Conservation (phyloP, 1,140 invertebrate genomes). For the Euwallacea similis region DNA sequence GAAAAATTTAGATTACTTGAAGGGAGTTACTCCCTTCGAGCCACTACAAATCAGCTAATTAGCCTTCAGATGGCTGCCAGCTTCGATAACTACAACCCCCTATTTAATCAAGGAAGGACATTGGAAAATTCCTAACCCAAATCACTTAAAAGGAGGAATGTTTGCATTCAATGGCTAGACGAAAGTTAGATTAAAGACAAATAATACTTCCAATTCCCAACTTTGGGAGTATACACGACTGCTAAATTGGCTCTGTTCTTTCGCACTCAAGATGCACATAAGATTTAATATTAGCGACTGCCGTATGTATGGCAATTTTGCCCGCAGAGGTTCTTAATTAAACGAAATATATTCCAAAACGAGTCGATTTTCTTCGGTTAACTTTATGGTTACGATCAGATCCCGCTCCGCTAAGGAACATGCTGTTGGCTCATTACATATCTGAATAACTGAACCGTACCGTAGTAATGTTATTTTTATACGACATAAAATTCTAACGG, state of each 20-base stretch:
- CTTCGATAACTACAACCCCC: not conserved
- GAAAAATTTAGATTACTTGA: conserved; percentile 55
- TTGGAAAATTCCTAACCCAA: not conserved
- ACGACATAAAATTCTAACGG: conserved; percentile 50
- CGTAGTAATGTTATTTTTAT: conserved; percentile 50
- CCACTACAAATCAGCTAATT: conserved; percentile 55
- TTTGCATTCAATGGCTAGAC: no score
- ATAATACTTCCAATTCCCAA: conserved; percentile 1
- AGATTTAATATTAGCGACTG: conserved; percentile 34
- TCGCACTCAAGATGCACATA: conserved; percentile 29
- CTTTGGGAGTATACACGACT: not conserved
- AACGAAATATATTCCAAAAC: conserved; percentile 45
- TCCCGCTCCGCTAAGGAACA: conserved; percentile 43
- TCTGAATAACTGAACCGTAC: conserved; percentile 49
- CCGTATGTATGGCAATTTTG: conserved; percentile 31
- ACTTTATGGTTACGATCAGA: conserved; percentile 48
- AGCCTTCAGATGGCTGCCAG: conserved; percentile 43
- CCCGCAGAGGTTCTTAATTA: conserved; percentile 43
- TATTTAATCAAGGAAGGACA: not conserved
- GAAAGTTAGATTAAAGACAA: not conserved
- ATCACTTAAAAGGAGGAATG: no score
- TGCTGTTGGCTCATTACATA: conserved; percentile 50
- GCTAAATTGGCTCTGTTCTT: conserved; percentile 25
- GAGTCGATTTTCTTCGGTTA: conserved; percentile 44
- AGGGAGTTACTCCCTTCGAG: conserved; percentile 50